These are phyloP conservation scores for Cataglyphis hispanica DNA, from an alignment of 1,140 invertebrate genomes.

Conservation along the genomic window DNA sequence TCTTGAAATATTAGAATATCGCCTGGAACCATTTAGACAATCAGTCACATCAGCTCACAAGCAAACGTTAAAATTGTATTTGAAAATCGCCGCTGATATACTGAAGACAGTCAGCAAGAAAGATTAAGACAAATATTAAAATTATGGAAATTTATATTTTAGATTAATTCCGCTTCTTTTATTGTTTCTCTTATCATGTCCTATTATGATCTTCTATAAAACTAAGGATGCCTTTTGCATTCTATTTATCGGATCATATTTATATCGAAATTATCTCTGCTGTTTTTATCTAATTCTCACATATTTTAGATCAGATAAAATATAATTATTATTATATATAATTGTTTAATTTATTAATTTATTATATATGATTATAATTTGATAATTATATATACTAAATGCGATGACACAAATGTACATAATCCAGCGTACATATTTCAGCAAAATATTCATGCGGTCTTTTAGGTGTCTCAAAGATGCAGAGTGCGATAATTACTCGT, in stretches of 20 bases:
- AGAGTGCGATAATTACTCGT: conserved; percentile 78
- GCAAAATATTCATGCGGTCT: conserved; percentile 70
- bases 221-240: background rate
- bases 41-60: conserved; percentile 59
- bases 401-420: conserved; percentile 72
- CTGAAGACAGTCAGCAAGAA: conserved; percentile 63
- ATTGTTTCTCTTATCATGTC: background rate
- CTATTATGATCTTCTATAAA: background rate
- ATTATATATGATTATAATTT: no score
- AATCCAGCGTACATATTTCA: conserved; percentile 71
- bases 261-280: background rate
- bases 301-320: background rate
- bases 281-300: background rate
- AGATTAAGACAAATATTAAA: conserved; percentile 75
- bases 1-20: conserved; percentile 74
- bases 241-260: background rate
- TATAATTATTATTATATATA: no score
- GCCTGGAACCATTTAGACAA: conserved; percentile 61
- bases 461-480: conserved; percentile 75
- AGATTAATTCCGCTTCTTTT: conserved; percentile 36
- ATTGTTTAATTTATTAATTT: no score
- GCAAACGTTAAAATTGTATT: conserved; percentile 61
- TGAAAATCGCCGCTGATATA: conserved; percentile 67
- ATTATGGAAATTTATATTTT: conserved; percentile 55
- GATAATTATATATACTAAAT: conserved; percentile 70